A percentile compares a stretch with the other conserved stretches of the same genome.
These are phyloP conservation scores for Hyles vespertilio DNA, from an alignment of 1,140 invertebrate genomes.

Conservation along the genomic window DNA sequence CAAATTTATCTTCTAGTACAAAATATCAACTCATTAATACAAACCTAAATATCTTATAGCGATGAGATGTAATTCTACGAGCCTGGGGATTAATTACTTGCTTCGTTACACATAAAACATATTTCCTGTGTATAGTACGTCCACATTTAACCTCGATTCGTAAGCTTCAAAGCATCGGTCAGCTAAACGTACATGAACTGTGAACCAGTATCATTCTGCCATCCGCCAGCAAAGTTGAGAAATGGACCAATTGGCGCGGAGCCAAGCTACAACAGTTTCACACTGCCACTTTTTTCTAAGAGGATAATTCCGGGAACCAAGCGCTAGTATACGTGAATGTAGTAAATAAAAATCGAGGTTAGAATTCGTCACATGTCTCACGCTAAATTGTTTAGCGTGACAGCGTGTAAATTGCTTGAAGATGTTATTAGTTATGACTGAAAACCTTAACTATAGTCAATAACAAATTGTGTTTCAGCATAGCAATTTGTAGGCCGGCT, in stretches of 20 bases:
- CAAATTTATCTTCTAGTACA: too few relatives aligned
- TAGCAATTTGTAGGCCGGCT: too few relatives aligned
- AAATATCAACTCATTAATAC: too few relatives aligned
- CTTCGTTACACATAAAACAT: slow-evolving; percentile 52
- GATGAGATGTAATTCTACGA: slow-evolving; percentile 47
- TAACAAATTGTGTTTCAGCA: slow-evolving; percentile 3
- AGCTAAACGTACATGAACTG: slow-evolving; percentile 53
- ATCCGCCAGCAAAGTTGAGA: slow-evolving; percentile 44
- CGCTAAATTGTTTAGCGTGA: slow-evolving; percentile 46
- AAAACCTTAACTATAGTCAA: slow-evolving; percentile 15
- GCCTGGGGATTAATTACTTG: slow-evolving; percentile 56
- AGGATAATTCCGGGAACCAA: slow-evolving; percentile 32
- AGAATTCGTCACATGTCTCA: slow-evolving; percentile 52
- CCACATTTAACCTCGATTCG: slow-evolving; percentile 57
- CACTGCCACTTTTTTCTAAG: slow-evolving; percentile 42
- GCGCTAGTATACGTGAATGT: slow-evolving; percentile 31
- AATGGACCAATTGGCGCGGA: slow-evolving; percentile 58
- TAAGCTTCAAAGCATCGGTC: slow-evolving; percentile 56
- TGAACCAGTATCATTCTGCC: slow-evolving; percentile 57
- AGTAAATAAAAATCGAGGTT: slow-evolving; percentile 52
- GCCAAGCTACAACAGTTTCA: slow-evolving; percentile 47
- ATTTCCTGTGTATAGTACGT: slow-evolving; percentile 45
- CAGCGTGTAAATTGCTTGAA: slow-evolving; percentile 40
- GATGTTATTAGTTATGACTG: slow-evolving; percentile 31
- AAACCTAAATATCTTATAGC: slow-evolving; percentile 9